Base-by-base conservation (phyloP, 2,113 vertebrate genomes). In the Phrynosoma platyrhinos region DNA sequence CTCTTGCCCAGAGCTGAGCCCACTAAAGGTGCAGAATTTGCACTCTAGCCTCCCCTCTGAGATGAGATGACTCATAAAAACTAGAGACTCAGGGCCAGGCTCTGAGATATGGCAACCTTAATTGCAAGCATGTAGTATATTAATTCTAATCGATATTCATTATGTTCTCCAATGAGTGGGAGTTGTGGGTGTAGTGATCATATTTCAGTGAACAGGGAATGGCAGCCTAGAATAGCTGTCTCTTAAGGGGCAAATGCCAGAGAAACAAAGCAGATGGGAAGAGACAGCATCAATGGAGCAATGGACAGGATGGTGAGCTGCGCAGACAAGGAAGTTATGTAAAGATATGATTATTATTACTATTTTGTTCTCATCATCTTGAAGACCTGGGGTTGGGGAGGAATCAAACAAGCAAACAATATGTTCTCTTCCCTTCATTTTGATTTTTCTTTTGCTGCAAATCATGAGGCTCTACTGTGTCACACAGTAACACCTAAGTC, bases 221-320 rank as follows among this genome's bases (percentile, higher is more conserved):
- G 77, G 89, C 91, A 95, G 90, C 78, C 85, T 91, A 83, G 55
- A 86, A 82, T 80, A 87, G 25, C 53, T 86, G 66, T 91, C 94
- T 95, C 79, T 94, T 92, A 87, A 93, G 87, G 88, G 90, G 81
- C 92, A 93, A 58, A 69, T 94, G 92, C 90, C 94, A 93, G 89
- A 88, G 69, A 93, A 87, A 83, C 86, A 92, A 94, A 95, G 85
- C 92, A 95, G 93, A 94, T 94, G 92, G 93, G 92, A 74, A 93
- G 89, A 94, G 90, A 94, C 85, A 91, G 40, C 93, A 91, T 83
- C 88, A 87, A 2, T 90, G 75, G 64, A 92, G 76, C 88, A 94
- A 79, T 58, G 30, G 71, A 90, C 69, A 93, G 76, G 81, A 77
- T 66, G 88, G 13, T 58, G 64, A 88, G 58, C 89, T 80, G 91